Evolutionary conservation across 2,888 invertebrate species (phyloP).

Genomic region (Meandrusa payeni): DNA sequence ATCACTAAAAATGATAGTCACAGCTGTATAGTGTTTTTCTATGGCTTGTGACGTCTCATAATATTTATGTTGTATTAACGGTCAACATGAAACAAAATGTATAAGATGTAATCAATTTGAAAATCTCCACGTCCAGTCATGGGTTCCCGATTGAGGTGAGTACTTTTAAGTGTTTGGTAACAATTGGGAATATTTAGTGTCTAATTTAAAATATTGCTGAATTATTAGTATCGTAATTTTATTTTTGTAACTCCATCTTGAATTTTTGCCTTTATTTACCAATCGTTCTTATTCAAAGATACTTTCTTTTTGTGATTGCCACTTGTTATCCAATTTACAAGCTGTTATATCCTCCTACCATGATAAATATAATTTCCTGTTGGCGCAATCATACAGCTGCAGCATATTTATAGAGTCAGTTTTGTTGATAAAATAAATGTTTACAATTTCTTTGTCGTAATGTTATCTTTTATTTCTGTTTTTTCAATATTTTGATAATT

Average conservation of each 20-base stretch:
- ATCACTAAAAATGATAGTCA: slow-evolving; percentile 43
- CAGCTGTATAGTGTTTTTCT: slow-evolving; percentile 45
- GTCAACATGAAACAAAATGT: slow-evolving; percentile 30
- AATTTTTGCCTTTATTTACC: slow-evolving; percentile 33
- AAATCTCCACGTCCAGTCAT: slow-evolving; percentile 67
- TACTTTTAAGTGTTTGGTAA: slow-evolving; percentile 13
- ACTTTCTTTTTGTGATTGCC: slow-evolving; percentile 24
- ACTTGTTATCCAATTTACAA: background rate
- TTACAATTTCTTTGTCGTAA: no score
- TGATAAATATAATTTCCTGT: slow-evolving; percentile 25
- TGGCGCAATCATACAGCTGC: slow-evolving; percentile 2
- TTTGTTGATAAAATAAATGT: slow-evolving; percentile 3
- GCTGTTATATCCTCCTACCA: background rate
- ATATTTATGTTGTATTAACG: slow-evolving; percentile 39
- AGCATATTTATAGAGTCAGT: slow-evolving; percentile 10
- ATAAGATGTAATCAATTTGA: slow-evolving; percentile 59
- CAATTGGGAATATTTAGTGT: background rate
- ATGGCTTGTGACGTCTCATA: slow-evolving; percentile 63
- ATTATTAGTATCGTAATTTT: slow-evolving; percentile 25
- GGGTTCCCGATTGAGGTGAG: slow-evolving; percentile 75
- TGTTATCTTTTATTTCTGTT: background rate
- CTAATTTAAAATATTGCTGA: slow-evolving; percentile 22
- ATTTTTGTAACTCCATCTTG: slow-evolving; percentile 36
- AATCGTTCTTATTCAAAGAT: slow-evolving; percentile 26
- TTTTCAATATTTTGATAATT: background rate